phyloP scores from a whole-genome alignment of 2,797 vertebrate species.

The Sparus aurata region DNA sequence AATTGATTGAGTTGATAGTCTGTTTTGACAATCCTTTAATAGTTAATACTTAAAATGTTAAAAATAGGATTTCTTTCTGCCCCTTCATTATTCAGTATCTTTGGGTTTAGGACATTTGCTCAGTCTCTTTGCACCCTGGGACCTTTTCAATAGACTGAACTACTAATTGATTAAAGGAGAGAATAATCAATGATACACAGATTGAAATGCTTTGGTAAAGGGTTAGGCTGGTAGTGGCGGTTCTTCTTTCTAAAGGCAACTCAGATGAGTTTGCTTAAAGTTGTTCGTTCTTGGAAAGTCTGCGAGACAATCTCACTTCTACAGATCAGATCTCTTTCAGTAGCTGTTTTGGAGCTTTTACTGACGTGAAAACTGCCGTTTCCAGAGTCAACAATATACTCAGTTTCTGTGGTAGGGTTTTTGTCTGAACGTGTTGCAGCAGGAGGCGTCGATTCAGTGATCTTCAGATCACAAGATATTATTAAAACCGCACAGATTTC shows the following conservation, averaged over 20 bases:
- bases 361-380: neutral
- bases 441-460: neutral
- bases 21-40: neutral
- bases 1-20: neutral
- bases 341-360: neutral
- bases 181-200: neutral
- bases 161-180: neutral
- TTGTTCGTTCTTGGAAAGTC: neutral
- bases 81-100: too few species aligned
- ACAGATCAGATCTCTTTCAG: neutral
- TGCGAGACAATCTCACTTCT: neutral
- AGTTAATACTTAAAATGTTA: too few species aligned
- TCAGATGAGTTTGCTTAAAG: neutral
- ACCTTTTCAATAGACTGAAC: neutral
- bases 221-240: neutral
- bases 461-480: neutral
- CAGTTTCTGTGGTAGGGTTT: neutral
- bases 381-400: neutral
- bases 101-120: too few species aligned
- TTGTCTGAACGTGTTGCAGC: neutral
- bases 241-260: neutral
- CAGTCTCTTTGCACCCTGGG: neutral
- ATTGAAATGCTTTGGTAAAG: neutral
- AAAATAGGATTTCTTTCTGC: neutral
- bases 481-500: neutral